These are phyloP conservation scores for Xerus rutilus DNA, from an alignment of 2,797 vertebrate species.

Conservation along the genomic window DNA sequence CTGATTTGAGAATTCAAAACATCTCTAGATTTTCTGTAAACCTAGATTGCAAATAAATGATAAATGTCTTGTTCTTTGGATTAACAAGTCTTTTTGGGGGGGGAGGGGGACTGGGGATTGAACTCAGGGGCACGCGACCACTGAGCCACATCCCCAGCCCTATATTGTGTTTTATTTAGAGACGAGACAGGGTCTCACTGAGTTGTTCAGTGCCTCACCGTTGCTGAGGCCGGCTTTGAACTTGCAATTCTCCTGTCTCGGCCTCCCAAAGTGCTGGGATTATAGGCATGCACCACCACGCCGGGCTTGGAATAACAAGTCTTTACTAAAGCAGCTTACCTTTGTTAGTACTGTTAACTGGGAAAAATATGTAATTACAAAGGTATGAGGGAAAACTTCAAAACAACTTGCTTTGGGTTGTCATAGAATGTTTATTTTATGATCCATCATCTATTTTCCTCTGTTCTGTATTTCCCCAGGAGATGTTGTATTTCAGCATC, in stretches of 20 bases:
- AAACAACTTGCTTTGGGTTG: conserved; percentile 43
- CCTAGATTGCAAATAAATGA: conserved; percentile 10
- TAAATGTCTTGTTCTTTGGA: not conserved
- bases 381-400: conserved; percentile 19
- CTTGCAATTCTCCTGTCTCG: too few relatives aligned
- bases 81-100: not conserved
- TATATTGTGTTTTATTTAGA: too few relatives aligned
- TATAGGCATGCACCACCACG: too few relatives aligned
- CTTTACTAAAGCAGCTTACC: conserved; percentile 23
- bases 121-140: too few relatives aligned
- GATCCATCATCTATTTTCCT: conserved; percentile 42
- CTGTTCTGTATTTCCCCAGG: not conserved
- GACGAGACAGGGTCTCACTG: too few relatives aligned
- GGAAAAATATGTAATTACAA: not conserved
- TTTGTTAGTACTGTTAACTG: conserved; percentile 31
- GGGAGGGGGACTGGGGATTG: too few relatives aligned
- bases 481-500: conserved; percentile 40
- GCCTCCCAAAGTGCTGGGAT: too few relatives aligned
- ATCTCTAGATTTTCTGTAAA: conserved; percentile 34
- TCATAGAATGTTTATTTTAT: conserved; percentile 53
- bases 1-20: conserved; percentile 16
- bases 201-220: too few relatives aligned
- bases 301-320: not conserved
- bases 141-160: too few relatives aligned
- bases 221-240: too few relatives aligned